Base-by-base conservation (phyloP, 2,113 vertebrate genomes). In the Grammomys surdaster region DNA sequence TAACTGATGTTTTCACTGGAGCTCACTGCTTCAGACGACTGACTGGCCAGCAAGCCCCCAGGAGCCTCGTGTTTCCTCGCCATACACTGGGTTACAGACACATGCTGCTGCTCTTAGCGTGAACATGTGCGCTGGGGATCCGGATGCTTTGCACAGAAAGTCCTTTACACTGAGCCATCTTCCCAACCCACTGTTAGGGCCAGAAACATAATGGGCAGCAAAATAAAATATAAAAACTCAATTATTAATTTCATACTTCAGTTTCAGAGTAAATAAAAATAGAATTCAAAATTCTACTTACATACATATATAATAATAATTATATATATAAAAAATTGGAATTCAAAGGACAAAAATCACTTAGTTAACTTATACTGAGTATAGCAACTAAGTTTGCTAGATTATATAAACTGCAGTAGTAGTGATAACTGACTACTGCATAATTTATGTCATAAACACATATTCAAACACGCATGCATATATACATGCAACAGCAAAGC, bases 161-260 rank as follows among this genome's bases (percentile, higher is more conserved):
- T 6, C 7, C 65, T 54, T 36, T n/a, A 33, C 33, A 54, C 11
- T 54, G 85, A 70, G 67, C 85, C 20, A 70, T 26, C 33, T 70
- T 11, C 63, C 85, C 67, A 70, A 8, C 19, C 65, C 46, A 51
- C 31, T 24, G 40, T 24, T 81, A 51, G 70, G 20, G 33, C 78
- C 73, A 24, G 6, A 95, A 63, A 65, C 26, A 93, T 5, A 91
- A 69, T 72, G 89, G 54, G 65, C 73, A 51, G 31, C 70, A 1
- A 92, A 67, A 87, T 87, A 36, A 88, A 94, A 78, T 33, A 81
- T 48, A 93, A 85, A 95, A 75, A 95, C 24, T 4, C 10, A 54
- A 28, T 91, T 69, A 89, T 81, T 91, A 60, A 80, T 89, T 85
- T 95, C 58, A 96, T 65, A 87, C 72, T 63, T 95, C 89, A 93